Percentiles rank a stretch among this genome's conserved stretches.
Conservation (phyloP, 2,113 vertebrate genomes). For the Corynorhinus townsendii region DNA sequence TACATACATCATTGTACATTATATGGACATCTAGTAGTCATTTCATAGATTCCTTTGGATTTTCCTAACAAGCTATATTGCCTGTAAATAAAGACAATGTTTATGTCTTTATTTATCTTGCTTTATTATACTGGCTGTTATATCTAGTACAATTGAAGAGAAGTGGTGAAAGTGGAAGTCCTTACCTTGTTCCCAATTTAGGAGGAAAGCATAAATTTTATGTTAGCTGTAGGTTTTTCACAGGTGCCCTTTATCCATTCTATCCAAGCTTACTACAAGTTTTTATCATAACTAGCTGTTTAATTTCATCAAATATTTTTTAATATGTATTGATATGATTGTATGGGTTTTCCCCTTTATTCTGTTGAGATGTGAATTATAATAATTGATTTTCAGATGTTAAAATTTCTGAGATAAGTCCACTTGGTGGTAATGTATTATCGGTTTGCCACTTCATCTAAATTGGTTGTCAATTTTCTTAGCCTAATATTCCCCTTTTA, state of each 20-base stretch:
- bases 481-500: neutral
- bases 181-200: neutral
- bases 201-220: neutral
- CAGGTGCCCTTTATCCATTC: neutral
- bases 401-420: neutral
- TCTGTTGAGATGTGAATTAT: neutral
- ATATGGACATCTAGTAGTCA: neutral
- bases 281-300: neutral
- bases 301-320: neutral
- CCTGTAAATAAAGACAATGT: neutral
- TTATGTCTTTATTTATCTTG: neutral
- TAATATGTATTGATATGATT: neutral
- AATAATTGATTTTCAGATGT: neutral
- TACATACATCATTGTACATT: neutral
- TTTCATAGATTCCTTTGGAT: neutral
- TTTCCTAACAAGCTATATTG: neutral
- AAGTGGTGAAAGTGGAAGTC: neutral
- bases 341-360: neutral
- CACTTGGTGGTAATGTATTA: neutral
- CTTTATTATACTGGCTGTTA: neutral
- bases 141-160: neutral
- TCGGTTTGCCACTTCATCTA: neutral
- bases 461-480: neutral
- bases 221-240: neutral
- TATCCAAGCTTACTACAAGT: neutral